phyloP scores from a whole-genome alignment of 2,888 invertebrate species.

The Villa cingulata region DNA sequence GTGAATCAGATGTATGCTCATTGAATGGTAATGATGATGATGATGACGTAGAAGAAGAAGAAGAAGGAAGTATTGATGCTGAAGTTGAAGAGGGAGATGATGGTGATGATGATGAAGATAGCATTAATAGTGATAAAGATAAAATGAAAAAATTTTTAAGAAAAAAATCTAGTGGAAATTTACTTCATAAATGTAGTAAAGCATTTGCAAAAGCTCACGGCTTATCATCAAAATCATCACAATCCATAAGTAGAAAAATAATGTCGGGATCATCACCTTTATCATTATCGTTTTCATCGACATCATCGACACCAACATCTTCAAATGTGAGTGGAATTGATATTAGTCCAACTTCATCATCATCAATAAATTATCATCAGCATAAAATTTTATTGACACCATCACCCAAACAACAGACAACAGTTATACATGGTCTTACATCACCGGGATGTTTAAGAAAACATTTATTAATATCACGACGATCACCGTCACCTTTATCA shows the following conservation, averaged over 20 bases:
- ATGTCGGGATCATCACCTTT: not conserved
- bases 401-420: not conserved
- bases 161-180: constrained; percentile 29
- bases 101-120: constrained; percentile 4
- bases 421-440: constrained; percentile 14
- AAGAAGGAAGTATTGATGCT: not conserved
- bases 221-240: constrained; percentile 22
- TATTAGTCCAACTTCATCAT: not conserved
- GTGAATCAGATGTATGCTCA: constrained; percentile 8
- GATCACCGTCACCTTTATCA: constrained; percentile 38
- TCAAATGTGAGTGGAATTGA: not conserved
- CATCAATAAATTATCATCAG: not conserved
- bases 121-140: not conserved
- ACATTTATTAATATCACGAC: constrained; percentile 31
- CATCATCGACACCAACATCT: too few species aligned
- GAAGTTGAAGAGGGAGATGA: constrained; percentile 6
- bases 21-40: constrained; percentile 6
- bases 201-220: constrained; percentile 35
- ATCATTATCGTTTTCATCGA: not conserved
- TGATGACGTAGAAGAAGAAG: constrained; percentile 1
- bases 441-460: constrained; percentile 35
- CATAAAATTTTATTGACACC: not conserved
- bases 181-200: constrained; percentile 31
- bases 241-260: not conserved
- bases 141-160: constrained; percentile 24